Evolutionary conservation across 2,797 vertebrate species (phyloP), one percentile per base, ranked within the genome.

Genomic region (Tragopan temminckii): DNA sequence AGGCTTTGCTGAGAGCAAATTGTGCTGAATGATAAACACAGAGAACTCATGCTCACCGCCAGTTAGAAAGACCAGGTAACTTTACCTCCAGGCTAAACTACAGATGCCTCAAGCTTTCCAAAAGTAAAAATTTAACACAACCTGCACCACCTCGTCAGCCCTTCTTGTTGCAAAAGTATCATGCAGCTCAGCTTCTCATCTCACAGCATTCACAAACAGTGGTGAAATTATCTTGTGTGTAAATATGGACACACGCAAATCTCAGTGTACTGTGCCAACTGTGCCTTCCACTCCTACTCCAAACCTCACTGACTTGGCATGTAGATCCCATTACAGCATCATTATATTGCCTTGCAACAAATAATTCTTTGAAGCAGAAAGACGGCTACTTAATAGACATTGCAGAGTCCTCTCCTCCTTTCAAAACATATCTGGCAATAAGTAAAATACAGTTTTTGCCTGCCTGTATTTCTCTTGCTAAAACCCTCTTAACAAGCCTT

Each of bases 61-160:
- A 72, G 63, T 27, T 63, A 75, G 29, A 55, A 68, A 57, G 38
- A 89, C 48, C 27, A 36, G 95, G 52, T 85, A 94, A 86, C 75
- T 79, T 31, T 45, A 85, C 86, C 78, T 45, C 45, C 45, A 96
- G 63, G 87, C 82, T 94, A 94, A 96, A 90, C 64, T 5, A 75
- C n/a, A 95, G 93, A 13, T 89, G 76, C 95, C 70, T 82, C 72
- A 85, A 92, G 84, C 42, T 79, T 95, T 90, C 62, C 92, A 88
- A 75, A 96, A 93, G 50, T 45, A 91, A 96, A 97, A 92, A 80
- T 35, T 21, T 40, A 83, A 89, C 76, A 85, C 71, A 90, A 42
- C 10, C 19, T 36, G 35, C 17, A 36, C 35, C 55, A 33, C 19
- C 20, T 64, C 29, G 16, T 69, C 0, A 0, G 7, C 4, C 46